Conservation (phyloP, 2,797 vertebrate species). For the Cyprinodon diabolis region DNA sequence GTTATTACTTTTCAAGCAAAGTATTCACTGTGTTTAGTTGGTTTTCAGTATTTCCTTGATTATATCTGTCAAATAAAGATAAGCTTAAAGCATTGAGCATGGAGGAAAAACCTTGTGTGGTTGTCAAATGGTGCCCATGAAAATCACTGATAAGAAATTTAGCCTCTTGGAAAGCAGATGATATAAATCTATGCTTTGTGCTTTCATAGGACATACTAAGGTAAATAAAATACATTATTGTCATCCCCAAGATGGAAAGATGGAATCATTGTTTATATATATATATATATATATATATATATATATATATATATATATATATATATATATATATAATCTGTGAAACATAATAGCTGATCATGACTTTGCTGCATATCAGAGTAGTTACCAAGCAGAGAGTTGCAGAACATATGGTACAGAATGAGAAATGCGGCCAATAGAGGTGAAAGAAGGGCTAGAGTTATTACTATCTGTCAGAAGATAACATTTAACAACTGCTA, state of each 20-base stretch:
- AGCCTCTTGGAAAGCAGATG: constrained; percentile 3
- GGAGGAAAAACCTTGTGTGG: background rate
- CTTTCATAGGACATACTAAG: background rate
- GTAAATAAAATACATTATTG: background rate
- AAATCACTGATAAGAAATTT: constrained; percentile 8
- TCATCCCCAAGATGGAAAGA: background rate
- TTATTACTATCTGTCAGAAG: constrained; percentile 18
- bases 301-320: too few relatives aligned
- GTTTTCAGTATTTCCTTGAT: background rate
- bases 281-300: background rate
- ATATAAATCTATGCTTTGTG: background rate
- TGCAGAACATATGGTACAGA: constrained; percentile 16
- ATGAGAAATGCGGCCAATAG: constrained; percentile 24
- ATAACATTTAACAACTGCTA: constrained; percentile 29
- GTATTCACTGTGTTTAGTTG: background rate
- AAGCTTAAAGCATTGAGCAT: background rate
- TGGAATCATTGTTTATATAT: too few relatives aligned
- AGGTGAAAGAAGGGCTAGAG: constrained; percentile 8
- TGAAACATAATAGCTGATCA: background rate
- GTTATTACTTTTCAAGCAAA: background rate
- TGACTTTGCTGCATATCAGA: background rate
- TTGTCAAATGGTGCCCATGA: constrained; percentile 8
- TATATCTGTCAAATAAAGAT: background rate
- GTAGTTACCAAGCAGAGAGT: constrained; percentile 18
- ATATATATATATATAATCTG: background rate